Evolutionary conservation across 2,888 invertebrate genomes (phyloP).

Genomic region (Amiota mariae): DNA sequence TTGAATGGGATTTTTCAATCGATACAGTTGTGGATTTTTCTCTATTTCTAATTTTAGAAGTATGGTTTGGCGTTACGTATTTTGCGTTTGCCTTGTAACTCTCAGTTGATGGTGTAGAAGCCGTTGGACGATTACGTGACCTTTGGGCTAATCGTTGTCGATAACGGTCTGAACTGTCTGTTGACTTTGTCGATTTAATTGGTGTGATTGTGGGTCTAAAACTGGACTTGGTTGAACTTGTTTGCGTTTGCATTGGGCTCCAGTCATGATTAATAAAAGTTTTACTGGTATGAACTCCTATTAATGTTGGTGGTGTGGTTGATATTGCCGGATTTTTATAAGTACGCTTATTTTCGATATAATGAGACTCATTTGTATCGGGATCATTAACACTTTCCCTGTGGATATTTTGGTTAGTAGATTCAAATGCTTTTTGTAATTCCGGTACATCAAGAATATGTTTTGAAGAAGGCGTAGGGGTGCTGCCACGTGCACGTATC

Average conservation of each 20-base stretch:
- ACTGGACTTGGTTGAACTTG: slow-evolving; percentile 39
- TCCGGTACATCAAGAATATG: slow-evolving; percentile 70
- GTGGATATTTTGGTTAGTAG: slow-evolving; percentile 38
- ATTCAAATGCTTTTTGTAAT: slow-evolving; percentile 68
- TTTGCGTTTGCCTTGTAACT: slow-evolving; percentile 7
- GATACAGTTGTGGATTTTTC: slow-evolving; percentile 56
- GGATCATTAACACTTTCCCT: slow-evolving; percentile 22
- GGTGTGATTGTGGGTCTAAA: slow-evolving; percentile 52
- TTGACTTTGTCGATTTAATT: slow-evolving; percentile 25
- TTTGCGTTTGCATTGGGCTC: slow-evolving; percentile 66
- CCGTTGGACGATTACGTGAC: slow-evolving; percentile 27
- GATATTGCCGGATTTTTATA: slow-evolving; percentile 34
- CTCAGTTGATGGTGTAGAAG: slow-evolving; percentile 15
- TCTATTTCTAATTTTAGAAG: slow-evolving; percentile 13
- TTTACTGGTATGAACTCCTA: slow-evolving; percentile 33
- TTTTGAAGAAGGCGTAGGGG: slow-evolving; percentile 52
- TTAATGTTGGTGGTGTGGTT: slow-evolving; percentile 40
- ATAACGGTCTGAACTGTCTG: background rate
- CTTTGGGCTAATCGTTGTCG: slow-evolving; percentile 23
- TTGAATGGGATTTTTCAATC: slow-evolving; percentile 72
- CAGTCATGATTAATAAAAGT: slow-evolving; percentile 55
- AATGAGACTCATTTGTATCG: slow-evolving; percentile 59
- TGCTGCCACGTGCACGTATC: slow-evolving; percentile 38
- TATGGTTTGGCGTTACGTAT: slow-evolving; percentile 44
- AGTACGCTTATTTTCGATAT: slow-evolving; percentile 35